Evolutionary conservation across 2,888 invertebrate genomes (phyloP).

Genomic region (Poecilobothrus nobilitatus): DNA sequence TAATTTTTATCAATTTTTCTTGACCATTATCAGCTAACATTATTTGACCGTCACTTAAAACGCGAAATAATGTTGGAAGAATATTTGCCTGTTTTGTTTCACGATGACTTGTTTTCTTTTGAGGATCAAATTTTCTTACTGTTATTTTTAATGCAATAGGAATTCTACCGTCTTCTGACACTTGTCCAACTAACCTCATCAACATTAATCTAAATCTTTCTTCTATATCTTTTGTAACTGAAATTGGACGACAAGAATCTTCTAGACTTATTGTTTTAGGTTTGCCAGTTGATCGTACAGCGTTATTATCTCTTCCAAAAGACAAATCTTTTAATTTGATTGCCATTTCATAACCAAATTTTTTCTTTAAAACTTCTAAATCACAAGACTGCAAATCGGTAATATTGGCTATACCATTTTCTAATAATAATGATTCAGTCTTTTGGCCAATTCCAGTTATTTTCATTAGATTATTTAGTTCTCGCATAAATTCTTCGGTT

Average conservation of each 20-base stretch:
- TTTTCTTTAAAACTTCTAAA: constrained; percentile 51
- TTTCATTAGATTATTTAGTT: constrained; percentile 52
- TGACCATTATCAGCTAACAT: constrained; percentile 48
- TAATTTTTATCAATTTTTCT: constrained; percentile 57
- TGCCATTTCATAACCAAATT: constrained; percentile 61
- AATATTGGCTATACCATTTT: constrained; percentile 58
- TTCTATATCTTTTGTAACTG: constrained; percentile 63
- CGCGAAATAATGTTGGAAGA: constrained; percentile 55
- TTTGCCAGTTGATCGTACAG: constrained; percentile 65
- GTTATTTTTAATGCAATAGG: constrained; percentile 68
- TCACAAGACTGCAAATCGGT: constrained; percentile 57
- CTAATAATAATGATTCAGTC: constrained; percentile 55
- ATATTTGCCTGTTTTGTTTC: constrained; percentile 70
- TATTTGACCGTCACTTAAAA: constrained; percentile 42
- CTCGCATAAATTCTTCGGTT: constrained; percentile 56
- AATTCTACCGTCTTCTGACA: constrained; percentile 69
- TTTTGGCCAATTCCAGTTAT: constrained; percentile 72
- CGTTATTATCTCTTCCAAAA: constrained; percentile 63
- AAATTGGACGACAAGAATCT: constrained; percentile 67
- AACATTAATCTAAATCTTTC: constrained; percentile 61
- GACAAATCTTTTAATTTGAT: constrained; percentile 60
- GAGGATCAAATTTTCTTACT: constrained; percentile 61
- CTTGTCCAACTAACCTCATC: constrained; percentile 59
- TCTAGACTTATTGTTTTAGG: constrained; percentile 74
- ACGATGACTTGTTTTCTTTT: constrained; percentile 58